Evolutionary conservation across 2,113 vertebrate genomes (phyloP).

Genomic region (Seriola rivoliana): DNA sequence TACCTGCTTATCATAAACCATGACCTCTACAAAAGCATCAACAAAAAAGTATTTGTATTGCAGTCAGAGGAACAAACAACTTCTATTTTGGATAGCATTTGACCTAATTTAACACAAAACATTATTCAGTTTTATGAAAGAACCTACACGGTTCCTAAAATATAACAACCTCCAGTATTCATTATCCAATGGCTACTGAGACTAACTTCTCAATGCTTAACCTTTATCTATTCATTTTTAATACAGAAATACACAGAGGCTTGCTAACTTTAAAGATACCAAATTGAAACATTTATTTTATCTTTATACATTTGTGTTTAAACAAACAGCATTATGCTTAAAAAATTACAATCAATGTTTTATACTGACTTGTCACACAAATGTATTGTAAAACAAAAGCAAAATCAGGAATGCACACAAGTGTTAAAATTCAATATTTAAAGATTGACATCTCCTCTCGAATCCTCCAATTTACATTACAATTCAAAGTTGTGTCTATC

Average conservation of each 20-base stretch:
- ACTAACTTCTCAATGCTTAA: not conserved
- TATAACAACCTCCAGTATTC: not conserved
- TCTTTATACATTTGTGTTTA: conserved; percentile 70
- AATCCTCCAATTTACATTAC: conserved; percentile 63
- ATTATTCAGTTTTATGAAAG: not conserved
- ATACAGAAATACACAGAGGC: not conserved
- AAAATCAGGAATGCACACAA: conserved; percentile 76
- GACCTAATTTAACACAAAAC: not conserved
- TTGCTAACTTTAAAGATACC: conserved; percentile 61
- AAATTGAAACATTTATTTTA: conserved; percentile 82
- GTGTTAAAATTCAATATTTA: conserved; percentile 76
- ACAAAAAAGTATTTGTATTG: not conserved
- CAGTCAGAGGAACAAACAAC: not conserved
- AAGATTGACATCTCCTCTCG: conserved; percentile 63
- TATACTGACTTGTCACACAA: conserved; percentile 76
- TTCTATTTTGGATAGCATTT: not conserved
- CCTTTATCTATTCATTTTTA: not conserved
- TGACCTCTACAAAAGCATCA: not conserved
- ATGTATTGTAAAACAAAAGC: conserved; percentile 73
- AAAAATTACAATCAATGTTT: conserved; percentile 80
- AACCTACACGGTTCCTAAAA: not conserved
- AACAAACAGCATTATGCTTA: conserved; percentile 75
- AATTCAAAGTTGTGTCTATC: conserved; percentile 60
- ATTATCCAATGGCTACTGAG: not conserved
- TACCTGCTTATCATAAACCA: not conserved